A percentile compares a stretch with the other conserved stretches of the same genome.
Conservation (phyloP, 2,113 vertebrate species). For the Xiphophorus maculatus region DNA sequence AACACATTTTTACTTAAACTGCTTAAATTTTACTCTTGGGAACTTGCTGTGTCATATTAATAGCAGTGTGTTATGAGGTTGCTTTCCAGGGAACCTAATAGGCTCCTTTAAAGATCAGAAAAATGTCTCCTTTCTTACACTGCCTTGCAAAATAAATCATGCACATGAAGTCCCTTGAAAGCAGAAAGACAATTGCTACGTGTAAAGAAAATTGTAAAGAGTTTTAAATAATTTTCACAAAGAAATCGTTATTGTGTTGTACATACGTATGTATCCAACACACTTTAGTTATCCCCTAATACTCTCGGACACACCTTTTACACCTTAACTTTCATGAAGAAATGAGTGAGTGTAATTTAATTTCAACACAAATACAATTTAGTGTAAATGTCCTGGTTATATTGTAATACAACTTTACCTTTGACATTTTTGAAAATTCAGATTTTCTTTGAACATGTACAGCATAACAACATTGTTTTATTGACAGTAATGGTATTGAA, state of each 20-base stretch:
- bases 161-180: background rate
- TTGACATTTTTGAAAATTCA: background rate
- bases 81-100: background rate
- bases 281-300: background rate
- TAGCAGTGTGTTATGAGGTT: background rate
- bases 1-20: slow-evolving; percentile 39
- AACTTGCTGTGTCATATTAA: slow-evolving; percentile 13
- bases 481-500: background rate
- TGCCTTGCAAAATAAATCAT: background rate
- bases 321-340: no score
- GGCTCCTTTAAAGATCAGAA: background rate
- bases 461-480: background rate
- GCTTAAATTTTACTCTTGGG: slow-evolving; percentile 21
- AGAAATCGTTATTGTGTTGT: background rate
- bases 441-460: background rate
- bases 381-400: background rate
- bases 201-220: background rate
- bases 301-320: no score
- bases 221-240: background rate
- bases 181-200: background rate
- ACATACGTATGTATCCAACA: background rate
- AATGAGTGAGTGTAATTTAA: no score
- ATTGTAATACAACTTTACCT: background rate
- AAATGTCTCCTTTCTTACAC: background rate
- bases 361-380: background rate